Conservation (phyloP, 1,140 invertebrate genomes). For the Melitaea cinxia region DNA sequence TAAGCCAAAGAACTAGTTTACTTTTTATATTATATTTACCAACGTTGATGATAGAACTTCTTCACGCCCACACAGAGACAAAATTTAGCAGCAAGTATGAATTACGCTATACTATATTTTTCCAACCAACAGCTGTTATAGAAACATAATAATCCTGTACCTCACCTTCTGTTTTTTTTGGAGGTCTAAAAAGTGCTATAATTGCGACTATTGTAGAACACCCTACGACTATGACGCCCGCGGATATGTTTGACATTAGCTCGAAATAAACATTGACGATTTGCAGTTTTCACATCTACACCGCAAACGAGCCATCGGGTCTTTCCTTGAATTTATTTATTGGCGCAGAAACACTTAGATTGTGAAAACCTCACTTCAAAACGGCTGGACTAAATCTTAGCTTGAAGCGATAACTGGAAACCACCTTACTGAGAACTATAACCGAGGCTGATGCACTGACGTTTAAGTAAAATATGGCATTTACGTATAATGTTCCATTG, state of each 20-base stretch:
- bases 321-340: slow-evolving; percentile 67
- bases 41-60: too few species aligned
- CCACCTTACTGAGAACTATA: slow-evolving; percentile 18
- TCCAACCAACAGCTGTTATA: too few species aligned
- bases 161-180: too few species aligned
- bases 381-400: slow-evolving; percentile 38
- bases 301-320: slow-evolving; percentile 56
- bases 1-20: too few species aligned
- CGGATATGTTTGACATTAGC: slow-evolving; percentile 76
- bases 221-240: slow-evolving; percentile 47
- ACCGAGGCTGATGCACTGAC: slow-evolving; percentile 25
- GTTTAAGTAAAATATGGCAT: slow-evolving; percentile 34
- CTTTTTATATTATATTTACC: too few species aligned
- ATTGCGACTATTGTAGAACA: slow-evolving; percentile 49
- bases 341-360: slow-evolving; percentile 50
- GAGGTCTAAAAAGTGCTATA: background rate
- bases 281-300: slow-evolving; percentile 61
- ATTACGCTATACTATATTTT: too few species aligned
- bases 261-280: slow-evolving; percentile 74
- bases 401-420: slow-evolving; percentile 39
- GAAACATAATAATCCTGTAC: too few species aligned
- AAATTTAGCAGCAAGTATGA: too few species aligned
- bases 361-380: slow-evolving; percentile 46
- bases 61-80: too few species aligned
- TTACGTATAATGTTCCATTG: slow-evolving; percentile 21